Evolutionary conservation across 2,888 invertebrate species (phyloP).

Genomic region (Eurois occulta): DNA sequence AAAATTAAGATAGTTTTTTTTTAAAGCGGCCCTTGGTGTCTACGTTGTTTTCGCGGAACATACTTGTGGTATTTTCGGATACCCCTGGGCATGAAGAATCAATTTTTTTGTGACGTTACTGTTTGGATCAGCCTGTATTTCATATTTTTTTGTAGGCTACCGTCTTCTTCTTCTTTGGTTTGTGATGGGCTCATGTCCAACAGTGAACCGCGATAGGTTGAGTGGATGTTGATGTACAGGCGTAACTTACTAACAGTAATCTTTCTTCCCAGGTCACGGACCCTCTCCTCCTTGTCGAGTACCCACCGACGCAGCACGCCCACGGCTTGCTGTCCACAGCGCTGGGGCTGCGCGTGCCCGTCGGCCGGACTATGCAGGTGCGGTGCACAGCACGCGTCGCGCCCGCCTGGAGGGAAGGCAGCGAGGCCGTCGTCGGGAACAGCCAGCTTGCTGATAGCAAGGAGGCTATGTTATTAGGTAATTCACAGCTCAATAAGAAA

Average conservation of each 20-base stretch:
- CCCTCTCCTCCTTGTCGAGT: constrained; percentile 82
- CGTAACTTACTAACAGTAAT: background rate
- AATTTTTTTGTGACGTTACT: background rate
- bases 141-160: too few species aligned
- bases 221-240: background rate
- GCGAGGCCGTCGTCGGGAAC: constrained; percentile 87
- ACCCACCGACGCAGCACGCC: constrained; percentile 84
- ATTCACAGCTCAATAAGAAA: constrained; percentile 2
- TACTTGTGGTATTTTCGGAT: too few species aligned
- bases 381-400: constrained; percentile 86
- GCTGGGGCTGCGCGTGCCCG: constrained; percentile 84
- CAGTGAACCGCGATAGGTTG: background rate
- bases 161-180: background rate
- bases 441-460: constrained; percentile 87
- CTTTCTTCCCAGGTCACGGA: constrained; percentile 80
- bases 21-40: too few species aligned
- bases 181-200: background rate
- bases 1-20: too few species aligned
- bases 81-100: background rate
- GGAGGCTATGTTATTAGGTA: constrained; percentile 88
- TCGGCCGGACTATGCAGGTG: constrained; percentile 86
- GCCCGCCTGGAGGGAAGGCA: constrained; percentile 87
- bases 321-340: constrained; percentile 86
- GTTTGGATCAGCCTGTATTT: background rate
- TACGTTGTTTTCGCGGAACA: too few species aligned